These are phyloP conservation scores for Actinemys pallida DNA, from an alignment of 2,113 vertebrate species.

Conservation along the genomic window DNA sequence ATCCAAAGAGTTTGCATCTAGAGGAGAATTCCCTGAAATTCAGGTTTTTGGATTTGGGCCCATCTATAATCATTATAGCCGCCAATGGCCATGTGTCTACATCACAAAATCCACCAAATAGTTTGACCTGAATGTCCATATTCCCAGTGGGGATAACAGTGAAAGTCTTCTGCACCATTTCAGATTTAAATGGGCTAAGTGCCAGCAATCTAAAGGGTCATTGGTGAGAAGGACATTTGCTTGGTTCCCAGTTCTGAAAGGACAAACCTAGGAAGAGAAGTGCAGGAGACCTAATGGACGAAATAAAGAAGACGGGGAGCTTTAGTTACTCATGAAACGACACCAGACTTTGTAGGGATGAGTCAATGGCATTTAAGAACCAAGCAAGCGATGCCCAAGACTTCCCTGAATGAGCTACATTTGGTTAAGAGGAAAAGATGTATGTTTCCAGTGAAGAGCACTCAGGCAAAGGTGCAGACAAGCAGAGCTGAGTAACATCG, in stretches of 20 bases:
- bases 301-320: not conserved
- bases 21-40: not conserved
- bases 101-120: not conserved
- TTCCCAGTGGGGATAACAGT: rapidly evolving
- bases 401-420: not conserved
- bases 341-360: not conserved
- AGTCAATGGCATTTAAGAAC: not conserved
- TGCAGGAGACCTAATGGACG: not conserved
- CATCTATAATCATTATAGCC: not conserved
- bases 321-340: not conserved
- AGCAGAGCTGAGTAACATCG: not conserved
- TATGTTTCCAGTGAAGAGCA: not conserved
- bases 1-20: not conserved
- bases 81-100: not conserved
- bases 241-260: not conserved
- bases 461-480: not conserved
- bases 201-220: not conserved
- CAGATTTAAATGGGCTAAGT: not conserved
- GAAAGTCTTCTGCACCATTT: not conserved
- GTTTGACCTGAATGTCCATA: rapidly evolving
- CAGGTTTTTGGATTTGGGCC: not conserved
- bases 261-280: not conserved
- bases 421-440: rapidly evolving
- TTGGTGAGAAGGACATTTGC: not conserved
- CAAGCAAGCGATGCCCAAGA: not conserved